Percentiles rank a stretch among this genome's conserved stretches.
Evolutionary conservation across 2,113 vertebrate species (phyloP).

Genomic region (Tretioscincus oriximinensis): DNA sequence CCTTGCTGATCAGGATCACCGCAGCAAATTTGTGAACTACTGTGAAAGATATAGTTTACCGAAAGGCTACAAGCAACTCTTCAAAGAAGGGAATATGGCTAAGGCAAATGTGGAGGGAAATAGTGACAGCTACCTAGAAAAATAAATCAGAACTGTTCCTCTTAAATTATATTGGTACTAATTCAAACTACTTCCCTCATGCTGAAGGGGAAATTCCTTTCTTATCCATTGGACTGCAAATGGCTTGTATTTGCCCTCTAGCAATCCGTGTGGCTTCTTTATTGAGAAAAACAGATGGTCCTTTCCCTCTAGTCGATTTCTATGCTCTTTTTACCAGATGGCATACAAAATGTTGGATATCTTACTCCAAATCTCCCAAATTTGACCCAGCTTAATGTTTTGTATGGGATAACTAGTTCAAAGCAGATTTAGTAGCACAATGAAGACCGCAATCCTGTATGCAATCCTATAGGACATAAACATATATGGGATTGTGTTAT

Average conservation of each 20-base stretch:
- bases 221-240: constrained; percentile 54
- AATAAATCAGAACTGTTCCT: constrained; percentile 42
- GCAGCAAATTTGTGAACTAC: too few relatives aligned
- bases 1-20: too few relatives aligned
- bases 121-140: neutral
- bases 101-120: neutral
- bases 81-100: neutral
- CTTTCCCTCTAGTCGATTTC: constrained; percentile 51
- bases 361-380: neutral
- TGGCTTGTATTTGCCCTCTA: constrained; percentile 50
- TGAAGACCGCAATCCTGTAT: neutral
- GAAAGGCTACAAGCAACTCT: neutral
- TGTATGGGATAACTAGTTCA: constrained; percentile 18
- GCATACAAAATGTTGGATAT: constrained; percentile 33
- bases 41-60: neutral
- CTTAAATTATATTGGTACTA: constrained; percentile 28
- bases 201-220: constrained; percentile 28
- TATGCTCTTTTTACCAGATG: constrained; percentile 50
- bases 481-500: neutral
- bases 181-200: constrained; percentile 6
- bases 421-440: neutral
- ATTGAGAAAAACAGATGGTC: constrained; percentile 67
- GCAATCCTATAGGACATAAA: neutral
- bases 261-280: constrained; percentile 40
- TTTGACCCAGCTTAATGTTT: constrained; percentile 26